These are phyloP conservation scores for Columba guinea DNA, from an alignment of 2,797 vertebrate genomes.

Conservation along the genomic window DNA sequence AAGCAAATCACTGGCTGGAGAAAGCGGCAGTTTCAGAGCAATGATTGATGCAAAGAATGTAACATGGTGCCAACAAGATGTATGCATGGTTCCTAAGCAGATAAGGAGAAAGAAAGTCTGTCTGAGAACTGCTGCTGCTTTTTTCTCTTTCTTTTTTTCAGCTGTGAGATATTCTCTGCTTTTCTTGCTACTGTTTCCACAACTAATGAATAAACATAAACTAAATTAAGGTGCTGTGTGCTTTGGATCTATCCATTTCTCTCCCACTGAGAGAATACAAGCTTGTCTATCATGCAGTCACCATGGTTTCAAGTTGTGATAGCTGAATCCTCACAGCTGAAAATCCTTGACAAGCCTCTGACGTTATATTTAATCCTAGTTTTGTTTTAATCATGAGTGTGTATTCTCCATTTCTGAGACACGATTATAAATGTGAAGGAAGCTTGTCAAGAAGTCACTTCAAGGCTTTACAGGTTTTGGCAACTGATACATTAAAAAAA, in stretches of 20 bases:
- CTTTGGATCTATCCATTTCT: not conserved
- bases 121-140: not conserved
- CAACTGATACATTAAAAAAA: not conserved
- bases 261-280: not conserved
- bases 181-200: not conserved
- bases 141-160: not conserved
- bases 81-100: not conserved
- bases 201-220: not conserved
- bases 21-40: not conserved
- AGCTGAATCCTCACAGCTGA: not conserved
- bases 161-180: not conserved
- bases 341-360: not conserved
- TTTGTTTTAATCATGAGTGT: not conserved
- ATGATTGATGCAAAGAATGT: not conserved
- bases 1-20: not conserved
- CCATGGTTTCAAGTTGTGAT: not conserved
- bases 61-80: not conserved
- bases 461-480: not conserved
- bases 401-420: not conserved
- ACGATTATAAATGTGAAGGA: not conserved
- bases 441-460: not conserved
- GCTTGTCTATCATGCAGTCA: not conserved
- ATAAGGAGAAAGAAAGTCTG: not conserved
- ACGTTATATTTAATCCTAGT: not conserved
- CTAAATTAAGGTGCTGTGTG: not conserved